phyloP scores from a whole-genome alignment of 2,797 vertebrate genomes.

The Protonibea diacanthus region DNA sequence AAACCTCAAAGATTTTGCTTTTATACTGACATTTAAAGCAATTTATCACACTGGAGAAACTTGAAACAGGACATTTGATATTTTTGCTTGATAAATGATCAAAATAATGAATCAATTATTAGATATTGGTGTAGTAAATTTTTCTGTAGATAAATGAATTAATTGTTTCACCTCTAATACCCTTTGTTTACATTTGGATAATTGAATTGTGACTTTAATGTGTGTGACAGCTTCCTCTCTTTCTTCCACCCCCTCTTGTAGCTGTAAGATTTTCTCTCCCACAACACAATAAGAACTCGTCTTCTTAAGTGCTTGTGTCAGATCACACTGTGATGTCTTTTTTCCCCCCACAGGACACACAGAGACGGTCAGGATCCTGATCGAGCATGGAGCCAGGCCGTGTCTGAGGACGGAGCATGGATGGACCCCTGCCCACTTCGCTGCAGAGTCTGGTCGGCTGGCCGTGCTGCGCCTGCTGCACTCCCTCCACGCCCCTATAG shows the following conservation, averaged over 20 bases:
- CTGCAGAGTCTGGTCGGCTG: conserved; percentile 89
- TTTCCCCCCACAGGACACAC: conserved; percentile 80
- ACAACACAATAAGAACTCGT: neutral
- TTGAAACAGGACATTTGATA: no score
- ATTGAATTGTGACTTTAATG: no score
- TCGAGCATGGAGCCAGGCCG: conserved; percentile 86
- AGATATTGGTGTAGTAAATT: neutral
- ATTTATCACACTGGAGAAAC: neutral
- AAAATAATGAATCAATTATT: neutral
- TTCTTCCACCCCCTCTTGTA: no score
- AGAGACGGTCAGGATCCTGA: conserved; percentile 85
- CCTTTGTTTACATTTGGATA: no score
- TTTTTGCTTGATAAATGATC: no score
- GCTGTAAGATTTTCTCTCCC: neutral
- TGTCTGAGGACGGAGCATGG: conserved; percentile 88
- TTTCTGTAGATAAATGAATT: neutral
- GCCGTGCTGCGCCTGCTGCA: conserved; percentile 88
- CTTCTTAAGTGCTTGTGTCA: neutral
- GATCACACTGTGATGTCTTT: neutral
- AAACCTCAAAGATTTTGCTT: neutral
- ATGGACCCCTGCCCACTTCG: conserved; percentile 93
- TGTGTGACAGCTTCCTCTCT: neutral
- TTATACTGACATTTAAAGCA: neutral
- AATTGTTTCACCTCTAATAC: neutral
- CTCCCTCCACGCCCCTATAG: conserved; percentile 86